A percentile compares a stretch with the other conserved stretches of the same genome.
Conservation (phyloP, 2,113 vertebrate genomes). For the Pantherophis guttatus region DNA sequence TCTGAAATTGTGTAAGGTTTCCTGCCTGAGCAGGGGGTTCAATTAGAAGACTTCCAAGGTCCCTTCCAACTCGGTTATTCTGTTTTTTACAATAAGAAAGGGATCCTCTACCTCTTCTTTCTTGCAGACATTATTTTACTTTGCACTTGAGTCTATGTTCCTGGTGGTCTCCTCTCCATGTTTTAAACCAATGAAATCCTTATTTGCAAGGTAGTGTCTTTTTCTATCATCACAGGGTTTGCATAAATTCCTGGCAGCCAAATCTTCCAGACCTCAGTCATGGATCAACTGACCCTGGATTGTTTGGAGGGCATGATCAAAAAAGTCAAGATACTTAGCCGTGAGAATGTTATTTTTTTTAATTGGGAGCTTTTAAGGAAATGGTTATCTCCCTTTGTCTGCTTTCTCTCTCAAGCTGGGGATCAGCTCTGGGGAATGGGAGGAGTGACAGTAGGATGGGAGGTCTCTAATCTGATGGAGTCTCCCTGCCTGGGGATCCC, state of each 20-base stretch:
- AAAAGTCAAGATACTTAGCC: not conserved
- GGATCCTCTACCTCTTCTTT: no score
- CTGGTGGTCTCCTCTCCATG: not conserved
- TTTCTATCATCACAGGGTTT: not conserved
- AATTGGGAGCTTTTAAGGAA: not conserved
- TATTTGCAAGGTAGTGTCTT: not conserved
- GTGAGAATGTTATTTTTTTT: not conserved
- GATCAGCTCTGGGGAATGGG: not conserved
- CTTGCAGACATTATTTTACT: no score
- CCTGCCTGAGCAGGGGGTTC: no score
- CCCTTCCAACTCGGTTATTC: no score
- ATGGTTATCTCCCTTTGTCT: not conserved
- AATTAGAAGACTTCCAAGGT: no score
- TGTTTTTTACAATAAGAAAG: no score
- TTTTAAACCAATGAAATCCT: not conserved
- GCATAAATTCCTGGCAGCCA: not conserved
- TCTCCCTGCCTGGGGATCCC: not conserved
- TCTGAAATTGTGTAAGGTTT: no score
- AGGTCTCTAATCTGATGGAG: not conserved
- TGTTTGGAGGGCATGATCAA: not conserved
- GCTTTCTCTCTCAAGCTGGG: not conserved
- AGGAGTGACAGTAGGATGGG: not conserved
- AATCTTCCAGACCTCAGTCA: not conserved
- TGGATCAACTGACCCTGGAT: not conserved
- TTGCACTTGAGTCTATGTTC: not conserved